Evolutionary conservation across 2,113 vertebrate species (phyloP).

Genomic region (Podarcis muralis): DNA sequence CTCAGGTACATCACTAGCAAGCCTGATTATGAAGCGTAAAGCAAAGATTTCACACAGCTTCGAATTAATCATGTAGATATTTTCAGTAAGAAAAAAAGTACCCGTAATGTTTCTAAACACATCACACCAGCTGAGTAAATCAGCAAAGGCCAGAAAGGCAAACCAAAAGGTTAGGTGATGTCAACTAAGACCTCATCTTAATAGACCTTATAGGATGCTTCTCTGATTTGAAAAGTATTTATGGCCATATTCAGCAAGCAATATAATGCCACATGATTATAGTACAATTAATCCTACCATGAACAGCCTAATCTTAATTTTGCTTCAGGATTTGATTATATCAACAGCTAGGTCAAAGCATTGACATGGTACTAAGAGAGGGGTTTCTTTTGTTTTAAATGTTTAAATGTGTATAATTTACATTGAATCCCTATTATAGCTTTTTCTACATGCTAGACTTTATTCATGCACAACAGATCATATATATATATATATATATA

Average conservation of each 20-base stretch:
- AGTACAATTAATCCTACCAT: background rate
- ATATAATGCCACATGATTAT: background rate
- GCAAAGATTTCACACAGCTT: background rate
- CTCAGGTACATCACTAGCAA: background rate
- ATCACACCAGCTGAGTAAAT: background rate
- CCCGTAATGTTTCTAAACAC: background rate
- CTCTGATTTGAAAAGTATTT: background rate
- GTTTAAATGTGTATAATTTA: background rate
- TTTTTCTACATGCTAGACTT: background rate
- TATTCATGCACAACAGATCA: background rate
- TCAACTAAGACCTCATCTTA: background rate
- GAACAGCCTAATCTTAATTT: background rate
- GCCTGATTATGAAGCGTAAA: constrained; percentile 1
- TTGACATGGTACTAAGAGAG: background rate
- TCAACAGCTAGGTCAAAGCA: background rate
- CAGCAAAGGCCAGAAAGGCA: background rate
- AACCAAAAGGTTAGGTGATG: background rate
- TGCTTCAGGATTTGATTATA: background rate
- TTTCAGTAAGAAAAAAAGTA: background rate
- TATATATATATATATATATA: background rate
- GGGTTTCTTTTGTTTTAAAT: too few species aligned
- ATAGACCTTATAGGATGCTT: background rate
- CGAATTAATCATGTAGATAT: background rate
- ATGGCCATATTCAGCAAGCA: background rate
- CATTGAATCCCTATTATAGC: too few species aligned